These are phyloP conservation scores for Apoderus coryli DNA, from an alignment of 2,888 invertebrate species.

Conservation along the genomic window DNA sequence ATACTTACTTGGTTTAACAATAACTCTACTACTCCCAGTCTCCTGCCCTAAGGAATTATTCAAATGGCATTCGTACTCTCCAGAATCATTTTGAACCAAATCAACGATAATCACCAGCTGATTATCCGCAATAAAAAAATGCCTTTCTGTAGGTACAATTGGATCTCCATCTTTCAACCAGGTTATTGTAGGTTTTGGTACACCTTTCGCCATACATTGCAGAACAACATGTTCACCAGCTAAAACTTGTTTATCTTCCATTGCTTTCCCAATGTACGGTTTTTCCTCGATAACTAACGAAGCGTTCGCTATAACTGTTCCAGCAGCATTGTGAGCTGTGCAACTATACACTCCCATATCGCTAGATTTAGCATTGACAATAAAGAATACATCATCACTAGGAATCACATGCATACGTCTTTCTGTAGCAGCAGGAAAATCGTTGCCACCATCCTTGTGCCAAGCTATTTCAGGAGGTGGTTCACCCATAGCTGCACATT, in stretches of 20 bases:
- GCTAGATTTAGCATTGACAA: conserved; percentile 74
- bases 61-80: conserved; percentile 80
- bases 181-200: conserved; percentile 62
- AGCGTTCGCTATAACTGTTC: conserved; percentile 73
- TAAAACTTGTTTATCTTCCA: conserved; percentile 70
- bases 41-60: conserved; percentile 71
- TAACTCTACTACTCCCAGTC: conserved; percentile 54
- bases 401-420: conserved; percentile 87
- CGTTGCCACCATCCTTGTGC: conserved; percentile 85
- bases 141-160: conserved; percentile 59
- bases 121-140: conserved; percentile 76
- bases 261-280: conserved; percentile 72
- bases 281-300: conserved; percentile 73
- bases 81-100: conserved; percentile 62
- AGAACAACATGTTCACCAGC: conserved; percentile 75
- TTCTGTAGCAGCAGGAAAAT: conserved; percentile 90
- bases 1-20: conserved; percentile 46
- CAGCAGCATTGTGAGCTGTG: conserved; percentile 82
- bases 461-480: conserved; percentile 80
- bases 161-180: conserved; percentile 78
- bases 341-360: conserved; percentile 92
- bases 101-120: conserved; percentile 80
- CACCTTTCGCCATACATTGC: conserved; percentile 76
- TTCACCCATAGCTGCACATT: conserved; percentile 82
- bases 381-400: conserved; percentile 81